Evolutionary conservation across 2,888 invertebrate genomes (phyloP), one percentile per base, ranked within the genome.

Genomic region (Julus scandinavius): DNA sequence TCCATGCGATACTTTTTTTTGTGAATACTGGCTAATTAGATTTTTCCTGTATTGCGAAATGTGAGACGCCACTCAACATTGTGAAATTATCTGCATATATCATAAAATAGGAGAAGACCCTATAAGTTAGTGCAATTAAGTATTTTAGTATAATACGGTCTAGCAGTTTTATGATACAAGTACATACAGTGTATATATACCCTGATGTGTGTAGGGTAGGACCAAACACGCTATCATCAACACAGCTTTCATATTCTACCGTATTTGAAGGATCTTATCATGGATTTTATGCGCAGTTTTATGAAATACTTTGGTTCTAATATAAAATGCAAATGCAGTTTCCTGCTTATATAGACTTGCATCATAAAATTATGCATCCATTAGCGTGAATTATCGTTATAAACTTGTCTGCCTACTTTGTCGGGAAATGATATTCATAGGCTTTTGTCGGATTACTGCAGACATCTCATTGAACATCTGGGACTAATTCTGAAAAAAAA

Each of bases 291-390:
- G 72, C 72, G 9, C 72, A 20, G 20, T 72, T 72, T 72, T 80
- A 80, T 80, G 80, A 80, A 80, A 80, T 80, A 38, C 38, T 80
- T 80, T 13, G 80, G 80, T 80, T 80, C 80, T 80, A 29, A 80
- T 80, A 80, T 80, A 80, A 80, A 80, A 80, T 80, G 80, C 80
- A 80, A 80, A 80, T 80, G 29, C 15, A 3, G 80, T 80, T 80
- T 80, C 80, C 80, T 13, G 80, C 80, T 1, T 29, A 29, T 29
- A 29, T 29, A 38, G 80, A 38, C 80, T 29, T 13, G 4, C 11
- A 80, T 80, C 80, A 13, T 29, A 38, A 80, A 80, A 80, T 80
- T 80, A 80, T 80, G 80, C 38, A 80, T 38, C 38, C 80, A 38
- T 80, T 80, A 80, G 9, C 20, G 11, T 20, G 80, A 5, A 80